Percentiles rank a stretch among this genome's conserved stretches.
These are phyloP conservation scores for Ips nitidus DNA, from an alignment of 1,140 invertebrate species.

Conservation along the genomic window DNA sequence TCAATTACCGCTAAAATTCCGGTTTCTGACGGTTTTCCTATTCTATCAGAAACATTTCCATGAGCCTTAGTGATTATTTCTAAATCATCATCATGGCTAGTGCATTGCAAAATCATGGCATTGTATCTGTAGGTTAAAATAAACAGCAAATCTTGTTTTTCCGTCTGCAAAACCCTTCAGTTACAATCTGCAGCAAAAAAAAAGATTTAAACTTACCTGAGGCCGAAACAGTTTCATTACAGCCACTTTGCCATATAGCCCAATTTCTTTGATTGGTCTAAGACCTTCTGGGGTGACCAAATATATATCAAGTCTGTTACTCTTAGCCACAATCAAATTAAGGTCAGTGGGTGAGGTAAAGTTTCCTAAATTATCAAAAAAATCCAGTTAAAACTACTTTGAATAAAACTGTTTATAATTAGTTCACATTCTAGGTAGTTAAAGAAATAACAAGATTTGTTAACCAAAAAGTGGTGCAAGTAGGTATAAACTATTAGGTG, in stretches of 20 bases:
- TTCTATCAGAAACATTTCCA: slow-evolving; percentile 92
- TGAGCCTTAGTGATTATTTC: slow-evolving; percentile 95
- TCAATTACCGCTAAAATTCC: slow-evolving; percentile 96
- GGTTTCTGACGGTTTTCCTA: slow-evolving; percentile 88
- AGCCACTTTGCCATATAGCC: slow-evolving; percentile 93
- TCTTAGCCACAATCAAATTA: slow-evolving; percentile 95
- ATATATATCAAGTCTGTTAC: slow-evolving; percentile 94
- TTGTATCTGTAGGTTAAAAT: slow-evolving; percentile 92
- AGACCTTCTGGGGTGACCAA: slow-evolving; percentile 95
- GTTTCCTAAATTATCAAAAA: slow-evolving; percentile 69
- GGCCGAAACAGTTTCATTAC: slow-evolving; percentile 94
- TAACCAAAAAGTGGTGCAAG: too few species aligned
- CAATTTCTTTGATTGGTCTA: slow-evolving; percentile 91
- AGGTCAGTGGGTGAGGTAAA: slow-evolving; percentile 93
- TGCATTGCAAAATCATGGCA: slow-evolving; percentile 96
- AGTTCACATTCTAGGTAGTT: too few species aligned
- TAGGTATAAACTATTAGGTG: too few species aligned
- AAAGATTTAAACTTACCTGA: slow-evolving; percentile 59
- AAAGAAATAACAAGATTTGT: too few species aligned
- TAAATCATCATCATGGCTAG: slow-evolving; percentile 73
- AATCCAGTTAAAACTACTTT: background rate
- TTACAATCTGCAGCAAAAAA: background rate
- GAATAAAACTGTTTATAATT: background rate
- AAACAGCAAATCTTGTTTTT: slow-evolving; percentile 93
- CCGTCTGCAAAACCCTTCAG: slow-evolving; percentile 66